Base-by-base conservation (phyloP, 2,888 invertebrate genomes). In the Brachypalpus laphriformis region DNA sequence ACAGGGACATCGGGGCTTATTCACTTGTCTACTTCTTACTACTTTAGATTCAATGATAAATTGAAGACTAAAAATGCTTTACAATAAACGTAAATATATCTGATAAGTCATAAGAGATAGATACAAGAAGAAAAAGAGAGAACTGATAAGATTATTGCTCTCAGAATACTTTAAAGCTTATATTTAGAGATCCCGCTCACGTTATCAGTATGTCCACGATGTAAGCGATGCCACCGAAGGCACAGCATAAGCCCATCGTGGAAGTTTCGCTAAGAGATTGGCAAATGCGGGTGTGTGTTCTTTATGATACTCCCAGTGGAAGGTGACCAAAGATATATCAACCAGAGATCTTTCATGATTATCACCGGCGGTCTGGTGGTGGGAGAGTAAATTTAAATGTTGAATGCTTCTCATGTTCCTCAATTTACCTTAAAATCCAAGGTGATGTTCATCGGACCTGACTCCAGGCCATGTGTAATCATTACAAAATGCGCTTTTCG, bases 261-360 rank as follows among this genome's bases (percentile, higher is more conserved):
- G 90, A 25, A 89, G 56, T 80, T 89, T 89, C 18, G 87, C 86
- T 31, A 90, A 70, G 59, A 90, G 74, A 86, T 88, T 88, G 6
- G 89, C 89, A 87, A 90, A 90, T 18, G 88, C 86, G 16, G 89
- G 88, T 20, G 89, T 90, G 61, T 89, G 89, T 45, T 89, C 89
- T 74, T 89, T 89, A 45, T 90, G 89, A 56, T 89, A 89, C 72
- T 90, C 90, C 87, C 88, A 89, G 78, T 90, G 89, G 14, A 87
- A 87, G 4, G 90, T 89, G 0, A 90, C 89, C 14, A 90, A 54
- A n/a, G 89, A 88, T 40, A 90, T 87, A 51, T 90, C 90, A 9
- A 89, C 86, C 3, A 90, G 63, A n/a, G 89, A 87, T 66, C 88
- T 87, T 57, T 87, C 87, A 40, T 87, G 80, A 51, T 88, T 78